These are phyloP conservation scores for Zapus hudsonius DNA, from an alignment of 2,113 vertebrate species.

Conservation along the genomic window DNA sequence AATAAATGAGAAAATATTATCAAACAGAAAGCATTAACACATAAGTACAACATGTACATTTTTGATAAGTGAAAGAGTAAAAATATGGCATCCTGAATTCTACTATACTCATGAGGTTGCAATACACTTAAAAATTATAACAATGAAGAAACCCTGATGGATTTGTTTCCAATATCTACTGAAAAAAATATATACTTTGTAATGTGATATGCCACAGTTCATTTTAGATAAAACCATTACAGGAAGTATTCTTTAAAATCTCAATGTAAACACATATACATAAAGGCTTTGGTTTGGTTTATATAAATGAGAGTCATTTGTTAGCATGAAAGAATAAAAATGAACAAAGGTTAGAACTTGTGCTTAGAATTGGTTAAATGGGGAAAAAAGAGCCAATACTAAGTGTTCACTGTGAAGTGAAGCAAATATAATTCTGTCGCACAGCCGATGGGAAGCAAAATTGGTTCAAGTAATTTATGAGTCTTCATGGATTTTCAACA, in stretches of 20 bases:
- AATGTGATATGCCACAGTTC: neutral
- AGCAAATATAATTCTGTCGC: neutral
- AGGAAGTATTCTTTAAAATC: neutral
- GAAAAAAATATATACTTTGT: neutral
- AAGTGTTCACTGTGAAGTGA: neutral
- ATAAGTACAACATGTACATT: neutral
- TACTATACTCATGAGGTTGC: neutral
- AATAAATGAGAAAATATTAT: neutral
- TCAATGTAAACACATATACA: neutral
- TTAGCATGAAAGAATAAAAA: neutral
- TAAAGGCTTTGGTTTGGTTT: neutral
- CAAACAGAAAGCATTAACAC: neutral
- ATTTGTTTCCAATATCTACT: neutral
- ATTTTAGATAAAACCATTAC: neutral
- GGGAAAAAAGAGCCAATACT: neutral
- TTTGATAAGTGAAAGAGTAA: neutral
- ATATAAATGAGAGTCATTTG: neutral
- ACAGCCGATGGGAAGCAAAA: neutral
- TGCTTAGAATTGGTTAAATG: neutral
- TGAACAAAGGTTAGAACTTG: neutral
- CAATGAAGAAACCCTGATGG: neutral
- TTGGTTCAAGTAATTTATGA: neutral
- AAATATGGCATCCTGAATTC: neutral
- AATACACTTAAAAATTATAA: neutral
- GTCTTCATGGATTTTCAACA: neutral